These are phyloP conservation scores for Karalla daura DNA, from an alignment of 2,797 vertebrate genomes.

Conservation along the genomic window DNA sequence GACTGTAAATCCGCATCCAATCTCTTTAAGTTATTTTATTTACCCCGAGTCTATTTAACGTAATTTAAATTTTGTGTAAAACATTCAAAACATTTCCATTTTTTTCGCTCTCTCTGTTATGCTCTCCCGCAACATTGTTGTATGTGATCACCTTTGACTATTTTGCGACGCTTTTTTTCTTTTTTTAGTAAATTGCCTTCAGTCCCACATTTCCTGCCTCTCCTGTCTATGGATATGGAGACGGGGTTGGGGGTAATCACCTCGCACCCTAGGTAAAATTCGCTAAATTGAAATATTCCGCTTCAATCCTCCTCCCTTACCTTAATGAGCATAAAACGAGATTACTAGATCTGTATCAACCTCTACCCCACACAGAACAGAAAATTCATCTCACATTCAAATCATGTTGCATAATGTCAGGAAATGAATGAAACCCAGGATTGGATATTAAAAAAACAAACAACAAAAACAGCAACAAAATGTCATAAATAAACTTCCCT, in stretches of 20 bases:
- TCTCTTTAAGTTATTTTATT: too few relatives aligned
- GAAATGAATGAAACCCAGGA: constrained; percentile 33
- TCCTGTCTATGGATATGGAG: constrained; percentile 47
- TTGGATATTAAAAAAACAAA: background rate
- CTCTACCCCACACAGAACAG: constrained; percentile 23
- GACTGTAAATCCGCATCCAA: too few relatives aligned
- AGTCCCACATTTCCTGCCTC: constrained; percentile 38
- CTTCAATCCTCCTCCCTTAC: constrained; percentile 70
- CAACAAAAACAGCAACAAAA: background rate
- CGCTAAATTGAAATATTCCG: constrained; percentile 75
- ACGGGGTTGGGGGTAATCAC: constrained; percentile 71
- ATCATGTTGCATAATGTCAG: constrained; percentile 62
- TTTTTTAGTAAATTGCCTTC: constrained; percentile 67
- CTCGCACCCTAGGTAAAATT: constrained; percentile 70
- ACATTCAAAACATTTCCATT: background rate
- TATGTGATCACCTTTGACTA: constrained; percentile 36
- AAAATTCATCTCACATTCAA: constrained; percentile 39
- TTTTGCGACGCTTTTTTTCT: constrained; percentile 35
- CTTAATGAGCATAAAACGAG: constrained; percentile 73
- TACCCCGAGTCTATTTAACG: background rate
- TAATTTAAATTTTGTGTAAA: background rate
- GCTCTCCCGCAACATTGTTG: constrained; percentile 10
- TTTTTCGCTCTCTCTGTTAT: background rate
- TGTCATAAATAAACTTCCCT: constrained; percentile 53
- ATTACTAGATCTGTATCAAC: constrained; percentile 72